Evolutionary conservation across 92 coral and sea anemone species (phyloP).

Genomic region (Parazoanthus darwini): DNA sequence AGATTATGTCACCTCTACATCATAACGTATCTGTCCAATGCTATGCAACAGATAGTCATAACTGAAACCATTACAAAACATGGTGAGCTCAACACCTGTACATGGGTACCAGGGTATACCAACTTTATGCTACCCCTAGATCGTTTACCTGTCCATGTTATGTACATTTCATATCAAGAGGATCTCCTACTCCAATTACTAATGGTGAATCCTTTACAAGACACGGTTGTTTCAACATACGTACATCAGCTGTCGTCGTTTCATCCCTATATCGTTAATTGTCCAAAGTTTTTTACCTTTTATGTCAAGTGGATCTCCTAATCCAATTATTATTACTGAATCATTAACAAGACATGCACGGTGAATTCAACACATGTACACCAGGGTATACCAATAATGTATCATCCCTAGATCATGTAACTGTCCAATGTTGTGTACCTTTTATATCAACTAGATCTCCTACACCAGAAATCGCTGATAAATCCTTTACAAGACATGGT

Average conservation of each 20-base stretch:
- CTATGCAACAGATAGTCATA: neutral
- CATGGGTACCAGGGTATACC: neutral
- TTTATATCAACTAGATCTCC: neutral
- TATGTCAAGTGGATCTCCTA: slow-evolving; percentile 57
- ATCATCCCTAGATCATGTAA: too few relatives aligned
- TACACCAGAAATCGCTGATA: neutral
- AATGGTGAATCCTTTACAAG: slow-evolving; percentile 30
- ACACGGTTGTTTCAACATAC: too few relatives aligned
- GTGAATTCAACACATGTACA: slow-evolving; percentile 56
- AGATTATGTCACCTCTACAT: slow-evolving; percentile 17
- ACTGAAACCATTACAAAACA: too few relatives aligned
- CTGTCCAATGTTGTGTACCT: too few relatives aligned
- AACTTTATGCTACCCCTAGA: neutral
- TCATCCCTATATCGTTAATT: neutral
- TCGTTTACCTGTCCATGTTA: neutral
- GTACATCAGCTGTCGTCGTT: neutral
- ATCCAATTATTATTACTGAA: slow-evolving; percentile 39
- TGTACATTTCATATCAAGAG: slow-evolving; percentile 40
- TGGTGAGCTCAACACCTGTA: neutral
- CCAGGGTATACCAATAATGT: slow-evolving; percentile 36
- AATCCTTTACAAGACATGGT: slow-evolving; percentile 40
- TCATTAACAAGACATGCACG: neutral
- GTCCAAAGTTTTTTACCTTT: slow-evolving; percentile 33
- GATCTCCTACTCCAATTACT: too few relatives aligned
- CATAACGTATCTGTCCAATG: neutral